A percentile compares a stretch with the other conserved stretches of the same genome.
These are phyloP conservation scores for Actinostola sp. DNA, from an alignment of 92 coral and sea anemone species.

Conservation along the genomic window DNA sequence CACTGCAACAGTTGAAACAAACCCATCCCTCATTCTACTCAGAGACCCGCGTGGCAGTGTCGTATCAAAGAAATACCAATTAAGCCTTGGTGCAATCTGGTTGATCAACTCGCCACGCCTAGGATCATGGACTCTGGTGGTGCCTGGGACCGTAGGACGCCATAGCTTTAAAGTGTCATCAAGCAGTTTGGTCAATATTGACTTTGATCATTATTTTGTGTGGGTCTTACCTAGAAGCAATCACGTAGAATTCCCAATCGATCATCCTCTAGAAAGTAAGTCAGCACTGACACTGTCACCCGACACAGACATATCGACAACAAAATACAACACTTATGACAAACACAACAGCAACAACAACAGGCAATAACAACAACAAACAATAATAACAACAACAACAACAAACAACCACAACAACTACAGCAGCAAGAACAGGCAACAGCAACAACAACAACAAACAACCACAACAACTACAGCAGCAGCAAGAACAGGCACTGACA, in stretches of 20 bases:
- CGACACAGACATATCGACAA: too few species aligned
- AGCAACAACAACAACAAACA: too few species aligned
- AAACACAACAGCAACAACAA: too few species aligned
- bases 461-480: too few species aligned
- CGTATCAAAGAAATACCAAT: slow-evolving; percentile 36
- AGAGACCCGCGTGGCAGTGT: slow-evolving; percentile 39
- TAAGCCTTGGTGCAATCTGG: slow-evolving; percentile 69
- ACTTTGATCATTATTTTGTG: slow-evolving; percentile 65
- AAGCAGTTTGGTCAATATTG: slow-evolving; percentile 63
- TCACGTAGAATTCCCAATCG: slow-evolving; percentile 50
- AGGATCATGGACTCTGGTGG: slow-evolving; percentile 58
- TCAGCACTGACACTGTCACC: too few species aligned
- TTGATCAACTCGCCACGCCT: slow-evolving; percentile 38
- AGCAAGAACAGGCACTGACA: too few species aligned
- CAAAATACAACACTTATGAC: too few species aligned
- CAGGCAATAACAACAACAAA: too few species aligned
- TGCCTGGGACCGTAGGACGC: slow-evolving; percentile 57
- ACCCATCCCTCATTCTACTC: slow-evolving; percentile 37
- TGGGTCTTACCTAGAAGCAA: slow-evolving; percentile 23
- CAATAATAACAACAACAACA: too few species aligned
- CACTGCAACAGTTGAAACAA: slow-evolving; percentile 46
- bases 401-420: too few species aligned
- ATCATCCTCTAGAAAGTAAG: slow-evolving; percentile 47
- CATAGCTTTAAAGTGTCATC: slow-evolving; percentile 76
- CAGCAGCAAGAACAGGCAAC: too few species aligned